Base-by-base conservation (phyloP, 2,888 invertebrate species). In the Aspidiotus destructor region DNA sequence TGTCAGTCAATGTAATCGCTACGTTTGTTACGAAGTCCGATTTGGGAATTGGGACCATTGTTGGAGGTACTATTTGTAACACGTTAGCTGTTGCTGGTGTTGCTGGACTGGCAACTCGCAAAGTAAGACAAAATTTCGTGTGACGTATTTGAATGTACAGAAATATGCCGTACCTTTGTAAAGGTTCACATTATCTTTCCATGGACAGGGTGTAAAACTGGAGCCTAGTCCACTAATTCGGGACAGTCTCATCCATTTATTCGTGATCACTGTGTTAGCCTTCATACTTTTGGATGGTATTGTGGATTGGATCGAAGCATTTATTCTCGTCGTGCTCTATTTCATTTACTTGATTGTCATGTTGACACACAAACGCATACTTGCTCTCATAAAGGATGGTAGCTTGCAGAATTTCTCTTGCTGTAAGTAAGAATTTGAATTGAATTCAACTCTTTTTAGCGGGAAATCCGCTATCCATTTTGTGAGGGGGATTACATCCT, bases 1-100 rank as follows among this genome's bases (percentile, higher is more conserved):
- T 95, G 72, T 94, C 94, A 78, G 91, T 92, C 53, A 92, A 92
- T 75, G 81, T 93, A 48, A 89, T 97, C 60, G 92, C 90, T 5
- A 92, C 92, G 0, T 88, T 92, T 73, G 78, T 92, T 13, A 87
- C 90, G 0, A 80, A 86, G 72, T 88, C 89, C 0, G 91, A 92
- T 74, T 85, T 93, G 77, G 92, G 92, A 0, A 84, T 92, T 57
- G 92, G 92, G 0, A 89, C 91, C 0, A 88, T 92, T 6, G 86
- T 93, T 10, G 93, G 93, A 0, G 89, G 90, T 0, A 86, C 91
- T 0, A 85, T 92, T 72, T 93, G 92, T 77, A 93, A 93, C 74
- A 87, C 89, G 0, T 82, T 94, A 0, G 91, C 89, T 7, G 91
- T 92, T 0, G 88, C 88, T 0, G 87, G 90, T 0, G 81, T 90